Conservation (phyloP, 2,113 vertebrate species). For the Cephalophus harveyi region DNA sequence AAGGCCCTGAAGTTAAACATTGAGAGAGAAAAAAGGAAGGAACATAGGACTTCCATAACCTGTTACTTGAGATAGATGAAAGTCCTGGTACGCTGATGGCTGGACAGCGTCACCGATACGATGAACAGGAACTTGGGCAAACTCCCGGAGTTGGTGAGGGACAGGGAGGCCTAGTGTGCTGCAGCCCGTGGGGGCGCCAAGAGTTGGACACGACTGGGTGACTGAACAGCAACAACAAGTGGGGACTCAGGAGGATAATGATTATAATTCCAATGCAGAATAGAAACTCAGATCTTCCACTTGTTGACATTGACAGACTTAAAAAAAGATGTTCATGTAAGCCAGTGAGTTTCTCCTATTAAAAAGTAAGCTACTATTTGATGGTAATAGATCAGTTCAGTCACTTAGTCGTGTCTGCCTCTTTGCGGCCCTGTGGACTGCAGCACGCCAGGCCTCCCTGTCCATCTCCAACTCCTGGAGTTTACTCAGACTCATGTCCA, state of each 20-base stretch:
- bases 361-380: not conserved
- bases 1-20: not conserved
- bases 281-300: not conserved
- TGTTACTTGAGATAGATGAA: not conserved
- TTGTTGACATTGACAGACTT: not conserved
- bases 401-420: not conserved
- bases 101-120: not conserved
- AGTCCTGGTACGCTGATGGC: not conserved
- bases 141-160: not conserved
- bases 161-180: not conserved
- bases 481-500: not conserved
- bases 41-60: not conserved
- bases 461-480: not conserved
- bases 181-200: fast-evolving
- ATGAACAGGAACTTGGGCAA: not conserved
- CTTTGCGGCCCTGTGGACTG: not conserved
- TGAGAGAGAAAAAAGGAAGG: not conserved
- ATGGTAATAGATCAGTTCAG: not conserved
- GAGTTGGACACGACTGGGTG: not conserved
- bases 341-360: not conserved
- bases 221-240: not conserved
- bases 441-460: not conserved
- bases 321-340: not conserved
- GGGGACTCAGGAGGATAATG: not conserved
- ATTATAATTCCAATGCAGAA: not conserved